Evolutionary conservation across 2,888 invertebrate genomes (phyloP).

Genomic region (Omphaloscelis lunosa): DNA sequence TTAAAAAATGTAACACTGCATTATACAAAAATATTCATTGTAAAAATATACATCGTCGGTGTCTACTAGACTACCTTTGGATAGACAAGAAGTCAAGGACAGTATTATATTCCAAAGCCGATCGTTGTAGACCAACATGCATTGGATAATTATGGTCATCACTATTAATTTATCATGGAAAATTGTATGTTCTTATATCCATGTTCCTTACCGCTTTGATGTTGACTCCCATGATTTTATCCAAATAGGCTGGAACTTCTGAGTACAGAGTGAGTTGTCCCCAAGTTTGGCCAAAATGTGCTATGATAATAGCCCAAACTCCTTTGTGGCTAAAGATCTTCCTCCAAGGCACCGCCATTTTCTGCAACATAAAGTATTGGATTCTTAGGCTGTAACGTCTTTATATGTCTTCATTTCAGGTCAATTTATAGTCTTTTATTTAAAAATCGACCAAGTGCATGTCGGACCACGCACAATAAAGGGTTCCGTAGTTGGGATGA

Average conservation of each 20-base stretch:
- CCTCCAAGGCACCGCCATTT: slow-evolving; percentile 92
- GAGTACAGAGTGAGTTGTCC: slow-evolving; percentile 95
- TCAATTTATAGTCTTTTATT: background rate
- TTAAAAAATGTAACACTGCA: background rate
- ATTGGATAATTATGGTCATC: background rate
- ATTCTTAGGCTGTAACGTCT: background rate
- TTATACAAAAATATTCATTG: background rate
- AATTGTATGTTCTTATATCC: background rate
- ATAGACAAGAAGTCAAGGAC: background rate
- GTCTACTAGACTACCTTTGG: background rate
- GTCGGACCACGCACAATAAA: too few relatives aligned
- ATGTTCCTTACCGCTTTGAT: slow-evolving; percentile 81
- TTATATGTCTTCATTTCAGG: background rate
- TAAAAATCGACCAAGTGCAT: background rate
- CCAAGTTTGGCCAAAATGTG: slow-evolving; percentile 93
- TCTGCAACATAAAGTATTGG: slow-evolving; percentile 68
- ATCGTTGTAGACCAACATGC: background rate
- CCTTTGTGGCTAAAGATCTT: slow-evolving; percentile 92
- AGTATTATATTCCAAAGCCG: too few relatives aligned
- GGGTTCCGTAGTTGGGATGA: too few relatives aligned
- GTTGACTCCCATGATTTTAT: slow-evolving; percentile 92
- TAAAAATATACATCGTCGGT: background rate
- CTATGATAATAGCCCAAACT: slow-evolving; percentile 88
- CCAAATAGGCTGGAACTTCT: slow-evolving; percentile 95
- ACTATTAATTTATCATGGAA: background rate